Evolutionary conservation across 1,140 invertebrate genomes (phyloP), one percentile per base, ranked within the genome.

Genomic region (Drosophila carrolli): DNA sequence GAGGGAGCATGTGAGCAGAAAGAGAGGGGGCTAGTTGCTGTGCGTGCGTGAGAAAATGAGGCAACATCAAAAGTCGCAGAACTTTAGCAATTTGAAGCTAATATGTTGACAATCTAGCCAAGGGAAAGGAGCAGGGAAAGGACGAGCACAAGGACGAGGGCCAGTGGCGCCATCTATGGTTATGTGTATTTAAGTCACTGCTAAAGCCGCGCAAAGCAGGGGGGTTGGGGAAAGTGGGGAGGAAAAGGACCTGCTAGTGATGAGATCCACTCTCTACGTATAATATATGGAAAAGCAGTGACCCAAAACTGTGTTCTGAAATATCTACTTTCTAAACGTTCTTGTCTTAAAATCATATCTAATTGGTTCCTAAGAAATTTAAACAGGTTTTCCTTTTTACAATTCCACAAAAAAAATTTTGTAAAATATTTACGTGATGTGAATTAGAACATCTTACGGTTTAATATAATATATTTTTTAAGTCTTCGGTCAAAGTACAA

Each of bases 11-110:
- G 47, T 23, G 46, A 27, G 29, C 2, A 41, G 48, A 32, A 35
- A 50, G 54, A 14, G 37, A 44, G 19, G 37, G 29, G 8, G 56
- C 43, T 43, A 53, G 72, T 32, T 7, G 50, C 37, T 59, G 60
- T 78, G 79, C 65, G 83, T 70, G 75, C 47, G 43, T 63, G 72
- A 67, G 79, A 80, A 88, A 88, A 88, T 88, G 83, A 88, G 84
- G 59, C 79, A 83, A 83, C 72, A 74, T 76, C 83, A 89, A 88
- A 86, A 88, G 84, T 88, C 80, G 83, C 83, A 84, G 84, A 89
- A 89, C 84, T 89, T 89, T 89, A 78, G 84, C 84, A 89, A 89
- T 89, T 89, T 89, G 84, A 89, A 89, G 84, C 84, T 89, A 88
- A 88, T 88, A 89, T 89, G 84, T 89, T 89, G 84, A 89, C 84